A percentile compares a stretch with the other conserved stretches of the same genome.
Evolutionary conservation across 1,140 invertebrate species (phyloP).

Genomic region (Meloidogyne chitwoodi): DNA sequence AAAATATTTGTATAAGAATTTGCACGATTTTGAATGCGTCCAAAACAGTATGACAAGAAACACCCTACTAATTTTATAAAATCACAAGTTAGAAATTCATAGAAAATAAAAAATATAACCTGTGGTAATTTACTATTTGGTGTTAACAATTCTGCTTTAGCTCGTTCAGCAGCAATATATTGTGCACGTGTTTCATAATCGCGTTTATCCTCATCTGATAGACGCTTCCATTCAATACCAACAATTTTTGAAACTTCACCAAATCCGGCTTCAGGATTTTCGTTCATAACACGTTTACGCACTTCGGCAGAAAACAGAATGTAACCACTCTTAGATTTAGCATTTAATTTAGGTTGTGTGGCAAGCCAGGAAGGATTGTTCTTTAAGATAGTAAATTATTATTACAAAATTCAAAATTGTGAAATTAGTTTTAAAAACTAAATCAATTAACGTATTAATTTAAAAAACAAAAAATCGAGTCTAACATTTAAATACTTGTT

Average conservation of each 20-base stretch:
- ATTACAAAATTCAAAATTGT: no score
- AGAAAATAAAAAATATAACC: conserved; percentile 19
- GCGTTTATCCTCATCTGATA: conserved; percentile 80
- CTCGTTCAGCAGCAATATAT: conserved; percentile 69
- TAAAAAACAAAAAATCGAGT: no score
- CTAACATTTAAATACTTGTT: no score
- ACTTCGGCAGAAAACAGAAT: conserved; percentile 96
- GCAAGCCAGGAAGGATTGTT: conserved; percentile 40
- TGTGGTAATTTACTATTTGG: conserved; percentile 36
- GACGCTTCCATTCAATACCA: conserved; percentile 89
- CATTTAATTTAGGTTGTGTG: conserved; percentile 62
- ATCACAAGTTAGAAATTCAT: no score
- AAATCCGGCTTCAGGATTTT: conserved; percentile 88
- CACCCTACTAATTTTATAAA: no score
- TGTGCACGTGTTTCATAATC: conserved; percentile 85
- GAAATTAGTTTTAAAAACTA: no score
- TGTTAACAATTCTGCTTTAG: conserved; percentile 43
- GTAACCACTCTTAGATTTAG: conserved; percentile 78
- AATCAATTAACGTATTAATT: no score
- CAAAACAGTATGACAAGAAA: no score
- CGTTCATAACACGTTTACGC: conserved; percentile 76
- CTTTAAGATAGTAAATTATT: background rate
- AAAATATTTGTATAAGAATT: no score
- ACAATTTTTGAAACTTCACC: conserved; percentile 95
- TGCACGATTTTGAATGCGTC: no score